A percentile compares a stretch with the other conserved stretches of the same genome.
These are phyloP conservation scores for Bombyx mandarina DNA, from an alignment of 1,140 invertebrate genomes.

Conservation along the genomic window DNA sequence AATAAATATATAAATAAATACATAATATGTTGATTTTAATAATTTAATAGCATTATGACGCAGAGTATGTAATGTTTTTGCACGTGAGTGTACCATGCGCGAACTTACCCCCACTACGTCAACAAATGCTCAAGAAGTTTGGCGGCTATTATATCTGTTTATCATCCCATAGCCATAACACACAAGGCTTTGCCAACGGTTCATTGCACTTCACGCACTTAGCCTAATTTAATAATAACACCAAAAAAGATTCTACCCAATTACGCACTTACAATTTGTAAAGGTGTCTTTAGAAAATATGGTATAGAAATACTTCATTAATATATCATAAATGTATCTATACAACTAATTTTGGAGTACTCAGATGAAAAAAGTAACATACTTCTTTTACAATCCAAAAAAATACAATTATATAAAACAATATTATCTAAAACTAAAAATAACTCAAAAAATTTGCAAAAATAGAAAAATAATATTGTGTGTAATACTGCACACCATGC, in stretches of 20 bases:
- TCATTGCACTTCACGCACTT: slow-evolving; percentile 55
- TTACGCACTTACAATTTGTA: slow-evolving; percentile 1
- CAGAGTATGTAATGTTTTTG: too few relatives aligned
- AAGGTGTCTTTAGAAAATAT: not conserved
- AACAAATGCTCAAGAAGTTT: too few relatives aligned
- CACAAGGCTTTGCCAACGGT: slow-evolving; percentile 53
- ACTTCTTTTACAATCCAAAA: slow-evolving; percentile 51
- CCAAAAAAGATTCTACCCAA: slow-evolving; percentile 1
- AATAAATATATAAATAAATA: too few relatives aligned
- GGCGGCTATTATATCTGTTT: too few relatives aligned
- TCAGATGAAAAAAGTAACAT: slow-evolving; percentile 7
- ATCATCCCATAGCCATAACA: slow-evolving; percentile 35
- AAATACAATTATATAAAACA: slow-evolving; percentile 55
- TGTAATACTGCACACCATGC: slow-evolving; percentile 64
- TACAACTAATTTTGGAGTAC: not conserved
- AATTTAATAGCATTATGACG: too few relatives aligned
- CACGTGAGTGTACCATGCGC: too few relatives aligned
- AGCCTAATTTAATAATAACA: slow-evolving; percentile 27
- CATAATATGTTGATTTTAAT: too few relatives aligned
- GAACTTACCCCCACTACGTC: too few relatives aligned
- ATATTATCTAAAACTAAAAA: slow-evolving; percentile 47
- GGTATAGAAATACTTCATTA: not conserved
- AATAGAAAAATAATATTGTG: slow-evolving; percentile 28
- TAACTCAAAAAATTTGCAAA: slow-evolving; percentile 36
- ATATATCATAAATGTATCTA: not conserved